Evolutionary conservation across 2,797 vertebrate genomes (phyloP).

Genomic region (Bradypus variegatus): DNA sequence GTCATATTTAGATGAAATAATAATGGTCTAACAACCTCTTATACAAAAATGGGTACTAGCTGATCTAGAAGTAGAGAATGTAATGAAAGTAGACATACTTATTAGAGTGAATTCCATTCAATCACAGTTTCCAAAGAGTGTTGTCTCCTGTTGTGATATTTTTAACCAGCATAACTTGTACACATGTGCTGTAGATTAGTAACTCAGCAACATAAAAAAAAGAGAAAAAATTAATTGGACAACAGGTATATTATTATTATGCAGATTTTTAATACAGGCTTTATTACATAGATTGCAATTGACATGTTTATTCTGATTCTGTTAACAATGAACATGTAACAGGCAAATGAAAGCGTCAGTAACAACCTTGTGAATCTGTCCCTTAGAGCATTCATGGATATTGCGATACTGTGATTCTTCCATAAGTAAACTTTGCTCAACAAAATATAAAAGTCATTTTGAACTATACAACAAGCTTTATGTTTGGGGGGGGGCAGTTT

Average conservation of each 20-base stretch:
- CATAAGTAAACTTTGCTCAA: not conserved
- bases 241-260: not conserved
- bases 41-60: not conserved
- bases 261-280: not conserved
- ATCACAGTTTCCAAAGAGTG: not conserved
- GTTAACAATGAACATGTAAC: not conserved
- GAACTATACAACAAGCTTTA: not conserved
- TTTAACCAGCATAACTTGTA: not conserved
- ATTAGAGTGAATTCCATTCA: not conserved
- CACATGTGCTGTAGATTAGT: not conserved
- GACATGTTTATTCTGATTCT: not conserved
- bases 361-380: not conserved
- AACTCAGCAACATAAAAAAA: not conserved
- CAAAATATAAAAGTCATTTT: constrained; percentile 16
- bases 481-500: not conserved
- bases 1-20: constrained; percentile 2
- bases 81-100: not conserved
- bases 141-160: not conserved
- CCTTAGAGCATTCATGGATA: not conserved
- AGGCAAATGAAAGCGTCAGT: not conserved
- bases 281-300: not conserved
- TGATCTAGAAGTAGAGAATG: not conserved
- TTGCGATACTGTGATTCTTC: not conserved
- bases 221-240: not conserved
- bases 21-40: not conserved